A percentile compares a stretch with the other conserved stretches of the same genome.
Conservation (phyloP, 1,140 invertebrate species). For the Drosophila rufa region DNA sequence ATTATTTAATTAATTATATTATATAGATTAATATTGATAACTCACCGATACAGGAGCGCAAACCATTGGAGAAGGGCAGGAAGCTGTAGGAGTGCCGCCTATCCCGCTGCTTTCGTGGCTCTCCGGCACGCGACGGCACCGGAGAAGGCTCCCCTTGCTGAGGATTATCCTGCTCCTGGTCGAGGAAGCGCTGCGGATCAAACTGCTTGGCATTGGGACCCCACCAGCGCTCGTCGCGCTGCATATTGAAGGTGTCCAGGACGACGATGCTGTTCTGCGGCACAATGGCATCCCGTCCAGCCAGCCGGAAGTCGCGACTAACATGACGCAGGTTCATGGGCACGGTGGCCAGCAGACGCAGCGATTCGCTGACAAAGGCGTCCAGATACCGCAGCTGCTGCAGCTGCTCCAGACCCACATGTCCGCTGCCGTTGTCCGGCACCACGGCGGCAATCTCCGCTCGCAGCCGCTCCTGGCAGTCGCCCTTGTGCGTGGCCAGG, state of each 20-base stretch:
- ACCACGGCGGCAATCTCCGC: slow-evolving; percentile 62
- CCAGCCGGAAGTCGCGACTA: slow-evolving; percentile 68
- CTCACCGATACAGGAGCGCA: slow-evolving; percentile 88
- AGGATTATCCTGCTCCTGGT: slow-evolving; percentile 24
- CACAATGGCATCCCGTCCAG: slow-evolving; percentile 54
- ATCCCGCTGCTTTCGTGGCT: slow-evolving; percentile 3
- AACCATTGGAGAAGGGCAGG: slow-evolving; percentile 91
- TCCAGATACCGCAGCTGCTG: slow-evolving; percentile 75
- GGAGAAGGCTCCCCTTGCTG: background rate
- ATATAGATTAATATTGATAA: background rate
- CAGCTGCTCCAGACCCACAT: slow-evolving; percentile 68
- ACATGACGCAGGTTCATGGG: slow-evolving; percentile 81
- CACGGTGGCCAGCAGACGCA: slow-evolving; percentile 76
- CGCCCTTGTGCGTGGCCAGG: slow-evolving; percentile 66
- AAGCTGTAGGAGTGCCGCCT: slow-evolving; percentile 88
- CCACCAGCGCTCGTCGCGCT: slow-evolving; percentile 73
- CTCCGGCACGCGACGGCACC: background rate
- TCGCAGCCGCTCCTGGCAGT: slow-evolving; percentile 67
- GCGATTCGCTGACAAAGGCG: slow-evolving; percentile 72
- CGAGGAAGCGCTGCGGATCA: slow-evolving; percentile 91
- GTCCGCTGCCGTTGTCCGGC: slow-evolving; percentile 34
- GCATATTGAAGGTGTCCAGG: slow-evolving; percentile 80
- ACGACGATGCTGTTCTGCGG: slow-evolving; percentile 75
- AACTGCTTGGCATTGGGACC: slow-evolving; percentile 89
- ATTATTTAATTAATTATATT: background rate